Evolutionary conservation across 1,140 invertebrate species (phyloP).

Genomic region (Dolichoris vasculosae): DNA sequence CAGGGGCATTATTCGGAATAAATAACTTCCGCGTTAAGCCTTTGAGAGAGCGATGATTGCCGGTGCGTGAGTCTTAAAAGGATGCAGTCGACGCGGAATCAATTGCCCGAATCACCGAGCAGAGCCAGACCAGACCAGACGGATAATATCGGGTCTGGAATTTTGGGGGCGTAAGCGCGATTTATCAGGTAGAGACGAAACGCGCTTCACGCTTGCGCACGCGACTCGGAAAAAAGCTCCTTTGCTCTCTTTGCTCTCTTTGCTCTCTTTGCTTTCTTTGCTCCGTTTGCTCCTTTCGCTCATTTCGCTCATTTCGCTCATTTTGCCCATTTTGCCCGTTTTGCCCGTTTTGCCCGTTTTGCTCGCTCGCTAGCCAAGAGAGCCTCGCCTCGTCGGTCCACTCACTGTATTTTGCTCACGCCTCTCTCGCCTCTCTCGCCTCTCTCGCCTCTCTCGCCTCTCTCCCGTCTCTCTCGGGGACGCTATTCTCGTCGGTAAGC

Average conservation of each 20-base stretch:
- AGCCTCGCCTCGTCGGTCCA: too few species aligned
- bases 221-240: neutral
- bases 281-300: too few species aligned
- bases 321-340: too few species aligned
- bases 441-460: too few species aligned
- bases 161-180: conserved; percentile 48
- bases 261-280: too few species aligned
- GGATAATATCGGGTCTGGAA: neutral
- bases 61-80: neutral
- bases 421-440: too few species aligned
- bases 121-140: neutral
- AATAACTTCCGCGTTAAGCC: neutral
- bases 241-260: too few species aligned
- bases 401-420: too few species aligned
- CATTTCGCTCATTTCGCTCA: too few species aligned
- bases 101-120: conserved; percentile 3
- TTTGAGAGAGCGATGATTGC: neutral
- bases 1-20: neutral
- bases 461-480: neutral
- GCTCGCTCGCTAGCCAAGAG: too few species aligned
- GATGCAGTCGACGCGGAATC: neutral
- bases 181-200: conserved; percentile 25
- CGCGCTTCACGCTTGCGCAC: neutral
- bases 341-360: too few species aligned
- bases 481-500: conserved; percentile 1